Conservation (phyloP, 2,113 vertebrate genomes). For the Australoheros scitulus region DNA sequence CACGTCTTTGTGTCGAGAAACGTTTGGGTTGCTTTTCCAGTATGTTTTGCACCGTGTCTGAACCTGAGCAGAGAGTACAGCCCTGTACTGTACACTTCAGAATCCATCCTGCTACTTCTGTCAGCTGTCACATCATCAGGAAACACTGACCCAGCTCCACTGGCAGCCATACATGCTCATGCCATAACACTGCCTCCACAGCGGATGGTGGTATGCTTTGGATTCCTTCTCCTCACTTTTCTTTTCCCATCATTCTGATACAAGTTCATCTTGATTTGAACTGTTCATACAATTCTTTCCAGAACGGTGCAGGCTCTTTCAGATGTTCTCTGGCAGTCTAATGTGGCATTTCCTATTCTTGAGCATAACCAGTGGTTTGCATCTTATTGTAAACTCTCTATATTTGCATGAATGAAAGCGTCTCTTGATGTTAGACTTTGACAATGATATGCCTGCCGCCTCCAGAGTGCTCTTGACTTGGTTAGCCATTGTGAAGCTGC, state of each 20-base stretch:
- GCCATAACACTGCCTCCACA: background rate
- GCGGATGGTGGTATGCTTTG: background rate
- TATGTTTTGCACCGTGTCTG: background rate
- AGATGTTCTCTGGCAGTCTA: background rate
- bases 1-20: background rate
- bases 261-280: rapidly evolving
- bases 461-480: background rate
- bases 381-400: background rate
- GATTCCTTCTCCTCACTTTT: background rate
- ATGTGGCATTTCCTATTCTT: background rate
- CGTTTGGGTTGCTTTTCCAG: background rate
- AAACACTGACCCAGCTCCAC: background rate
- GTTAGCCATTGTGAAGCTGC: background rate
- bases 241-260: no score
- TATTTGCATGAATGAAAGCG: background rate
- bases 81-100: background rate
- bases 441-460: no score
- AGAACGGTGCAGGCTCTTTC: no score
- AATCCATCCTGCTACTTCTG: background rate
- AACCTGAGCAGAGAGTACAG: background rate
- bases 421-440: background rate
- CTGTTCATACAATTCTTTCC: background rate
- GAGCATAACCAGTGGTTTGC: background rate
- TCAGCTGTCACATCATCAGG: background rate
- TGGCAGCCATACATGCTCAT: background rate